phyloP scores from a whole-genome alignment of 2,888 invertebrate genomes.

The Cataglyphis livida region DNA sequence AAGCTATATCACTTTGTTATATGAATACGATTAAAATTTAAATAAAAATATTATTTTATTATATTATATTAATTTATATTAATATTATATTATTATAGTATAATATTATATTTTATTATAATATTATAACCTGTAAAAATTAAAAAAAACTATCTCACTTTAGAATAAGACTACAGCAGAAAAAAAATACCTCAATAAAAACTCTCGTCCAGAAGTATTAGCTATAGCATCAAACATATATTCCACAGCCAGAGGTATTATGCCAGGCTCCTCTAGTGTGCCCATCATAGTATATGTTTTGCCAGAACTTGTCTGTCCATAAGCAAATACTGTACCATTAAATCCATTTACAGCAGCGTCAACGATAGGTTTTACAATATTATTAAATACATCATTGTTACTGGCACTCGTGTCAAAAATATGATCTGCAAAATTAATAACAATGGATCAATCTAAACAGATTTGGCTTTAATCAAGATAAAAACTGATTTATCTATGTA shows the following conservation, averaged over 20 bases:
- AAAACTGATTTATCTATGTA: background rate
- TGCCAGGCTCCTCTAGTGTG: conserved; percentile 89
- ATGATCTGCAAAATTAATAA: conserved; percentile 87
- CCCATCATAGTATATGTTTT: conserved; percentile 96
- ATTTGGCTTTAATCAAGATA: background rate
- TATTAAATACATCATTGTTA: conserved; percentile 88
- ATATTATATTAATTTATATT: background rate
- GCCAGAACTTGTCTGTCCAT: conserved; percentile 96
- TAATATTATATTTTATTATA: background rate
- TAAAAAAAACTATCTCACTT: background rate
- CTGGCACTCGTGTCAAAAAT: conserved; percentile 90
- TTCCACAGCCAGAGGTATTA: conserved; percentile 91
- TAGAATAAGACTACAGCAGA: background rate
- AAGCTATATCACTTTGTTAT: background rate
- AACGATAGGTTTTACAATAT: conserved; percentile 90
- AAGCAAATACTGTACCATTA: conserved; percentile 96
- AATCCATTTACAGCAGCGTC: conserved; percentile 91
- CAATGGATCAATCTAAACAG: background rate
- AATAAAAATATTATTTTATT: background rate
- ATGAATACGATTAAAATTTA: background rate
- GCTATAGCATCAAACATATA: conserved; percentile 90
- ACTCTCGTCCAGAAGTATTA: conserved; percentile 89
- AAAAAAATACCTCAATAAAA: conserved; percentile 89
- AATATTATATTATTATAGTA: no score
- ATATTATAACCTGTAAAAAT: background rate